Conservation (phyloP, 2,113 vertebrate species). For the Pelecanus crispus region DNA sequence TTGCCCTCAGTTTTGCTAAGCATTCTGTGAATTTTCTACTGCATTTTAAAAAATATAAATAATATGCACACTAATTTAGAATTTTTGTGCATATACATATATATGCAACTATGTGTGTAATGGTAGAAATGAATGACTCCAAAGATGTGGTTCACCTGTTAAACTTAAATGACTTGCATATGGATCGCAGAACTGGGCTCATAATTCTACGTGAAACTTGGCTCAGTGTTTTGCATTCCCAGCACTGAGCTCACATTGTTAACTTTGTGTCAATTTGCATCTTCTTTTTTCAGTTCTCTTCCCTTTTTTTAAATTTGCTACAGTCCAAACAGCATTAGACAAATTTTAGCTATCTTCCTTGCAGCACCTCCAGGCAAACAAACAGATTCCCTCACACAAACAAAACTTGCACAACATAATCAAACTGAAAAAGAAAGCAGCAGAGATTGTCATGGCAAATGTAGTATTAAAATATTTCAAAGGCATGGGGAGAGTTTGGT, state of each 20-base stretch:
- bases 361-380: not conserved
- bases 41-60: not conserved
- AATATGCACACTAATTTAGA: not conserved
- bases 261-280: not conserved
- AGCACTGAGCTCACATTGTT: not conserved
- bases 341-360: not conserved
- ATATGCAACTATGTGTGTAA: not conserved
- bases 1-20: not conserved
- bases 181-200: not conserved
- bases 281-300: not conserved
- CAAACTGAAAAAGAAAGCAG: not conserved
- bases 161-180: not conserved
- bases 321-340: not conserved
- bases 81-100: not conserved
- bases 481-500: rapidly evolving
- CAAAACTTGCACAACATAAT: not conserved
- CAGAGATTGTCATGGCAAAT: not conserved
- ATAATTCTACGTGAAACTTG: not conserved
- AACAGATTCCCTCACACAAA: not conserved
- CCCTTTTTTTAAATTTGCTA: not conserved
- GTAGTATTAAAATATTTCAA: not conserved
- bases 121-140: not conserved
- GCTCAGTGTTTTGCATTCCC: not conserved
- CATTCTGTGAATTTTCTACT: not conserved
- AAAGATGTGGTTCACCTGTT: not conserved